These are phyloP conservation scores for Ramphastos sulfuratus DNA, from an alignment of 2,113 vertebrate species.

Conservation along the genomic window DNA sequence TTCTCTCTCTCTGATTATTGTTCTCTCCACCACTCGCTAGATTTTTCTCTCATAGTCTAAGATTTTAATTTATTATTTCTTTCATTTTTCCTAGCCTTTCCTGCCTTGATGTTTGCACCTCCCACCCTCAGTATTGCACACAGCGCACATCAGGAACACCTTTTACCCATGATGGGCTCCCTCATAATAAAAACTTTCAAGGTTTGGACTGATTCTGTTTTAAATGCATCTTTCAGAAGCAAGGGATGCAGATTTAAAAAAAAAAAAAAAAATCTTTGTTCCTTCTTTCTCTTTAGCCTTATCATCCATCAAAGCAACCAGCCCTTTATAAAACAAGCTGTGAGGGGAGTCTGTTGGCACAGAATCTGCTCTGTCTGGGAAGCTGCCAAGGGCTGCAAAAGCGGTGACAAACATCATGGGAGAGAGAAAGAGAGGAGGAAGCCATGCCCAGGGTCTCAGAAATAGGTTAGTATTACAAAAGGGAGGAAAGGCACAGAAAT, in stretches of 20 bases:
- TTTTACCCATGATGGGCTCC: not conserved
- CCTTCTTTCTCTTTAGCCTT: not conserved
- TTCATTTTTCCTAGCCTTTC: not conserved
- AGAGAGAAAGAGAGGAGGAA: not conserved
- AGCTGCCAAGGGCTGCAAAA: constrained; percentile 48
- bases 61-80: not conserved
- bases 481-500: not conserved
- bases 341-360: constrained; percentile 24
- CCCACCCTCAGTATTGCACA: not conserved
- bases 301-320: constrained; percentile 49
- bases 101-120: not conserved
- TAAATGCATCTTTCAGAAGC: not conserved
- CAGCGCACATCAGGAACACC: not conserved
- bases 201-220: not conserved
- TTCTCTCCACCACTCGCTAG: not conserved
- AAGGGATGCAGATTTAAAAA: not conserved
- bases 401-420: not conserved
- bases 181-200: not conserved
- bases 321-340: not conserved
- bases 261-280: not conserved
- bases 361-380: constrained; percentile 39
- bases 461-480: constrained; percentile 26
- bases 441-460: not conserved
- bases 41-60: not conserved
- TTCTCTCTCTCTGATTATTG: not conserved